Evolutionary conservation across 2,797 vertebrate species (phyloP).

Genomic region (Furcifer pardalis): DNA sequence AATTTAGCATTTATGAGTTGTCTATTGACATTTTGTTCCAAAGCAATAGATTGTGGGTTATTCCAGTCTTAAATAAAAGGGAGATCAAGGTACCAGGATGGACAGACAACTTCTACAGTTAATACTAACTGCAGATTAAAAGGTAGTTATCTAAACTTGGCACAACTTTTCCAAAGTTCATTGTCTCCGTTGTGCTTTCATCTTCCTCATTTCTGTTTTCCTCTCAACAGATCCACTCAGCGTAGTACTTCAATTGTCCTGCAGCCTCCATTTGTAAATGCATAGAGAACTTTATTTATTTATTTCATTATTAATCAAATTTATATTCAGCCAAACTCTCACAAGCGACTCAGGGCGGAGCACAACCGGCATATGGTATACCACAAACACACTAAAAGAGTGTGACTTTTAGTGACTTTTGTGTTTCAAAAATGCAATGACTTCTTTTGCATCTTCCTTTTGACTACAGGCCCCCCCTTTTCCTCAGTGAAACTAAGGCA

Average conservation of each 20-base stretch:
- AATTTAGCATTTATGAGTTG: background rate
- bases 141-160: constrained; percentile 9
- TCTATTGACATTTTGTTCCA: background rate
- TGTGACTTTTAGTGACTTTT: background rate
- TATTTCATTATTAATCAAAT: too few species aligned
- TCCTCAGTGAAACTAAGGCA: too few species aligned
- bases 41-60: background rate
- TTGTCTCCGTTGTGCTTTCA: background rate
- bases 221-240: constrained; percentile 40
- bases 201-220: constrained; percentile 5
- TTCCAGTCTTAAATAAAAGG: background rate
- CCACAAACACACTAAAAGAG: background rate
- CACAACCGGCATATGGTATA: too few species aligned
- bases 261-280: background rate
- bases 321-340: too few species aligned
- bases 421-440: constrained; percentile 24
- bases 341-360: too few species aligned
- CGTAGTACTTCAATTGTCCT: background rate
- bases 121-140: constrained; percentile 37
- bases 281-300: background rate
- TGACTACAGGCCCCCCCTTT: too few species aligned
- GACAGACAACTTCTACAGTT: constrained; percentile 4
- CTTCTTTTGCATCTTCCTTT: background rate
- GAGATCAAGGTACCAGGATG: background rate
- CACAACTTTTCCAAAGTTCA: constrained; percentile 29